These are phyloP conservation scores for Telenomus remus DNA, from an alignment of 1,140 invertebrate genomes.

Conservation along the genomic window DNA sequence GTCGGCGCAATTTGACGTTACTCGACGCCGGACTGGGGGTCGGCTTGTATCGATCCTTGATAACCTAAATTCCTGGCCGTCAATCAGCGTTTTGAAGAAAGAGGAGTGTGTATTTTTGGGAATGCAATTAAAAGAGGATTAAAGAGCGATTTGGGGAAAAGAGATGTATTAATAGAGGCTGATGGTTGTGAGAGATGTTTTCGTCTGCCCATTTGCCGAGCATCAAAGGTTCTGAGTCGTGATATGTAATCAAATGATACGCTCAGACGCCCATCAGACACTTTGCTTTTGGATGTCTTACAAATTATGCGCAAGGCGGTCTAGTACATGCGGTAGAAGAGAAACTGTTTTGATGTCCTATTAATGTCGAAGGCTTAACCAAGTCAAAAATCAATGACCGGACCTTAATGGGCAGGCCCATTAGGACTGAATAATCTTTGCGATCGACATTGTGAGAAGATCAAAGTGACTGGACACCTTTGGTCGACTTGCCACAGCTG, in stretches of 20 bases:
- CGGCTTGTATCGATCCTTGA: conserved; percentile 3
- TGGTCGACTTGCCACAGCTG: conserved; percentile 32
- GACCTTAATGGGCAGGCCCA: conserved; percentile 22
- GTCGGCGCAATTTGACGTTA: background rate
- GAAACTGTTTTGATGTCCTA: conserved; percentile 52
- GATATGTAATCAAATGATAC: conserved; percentile 49
- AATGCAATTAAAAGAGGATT: conserved; percentile 33
- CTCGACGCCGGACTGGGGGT: too few relatives aligned
- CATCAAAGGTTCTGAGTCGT: conserved; percentile 10
- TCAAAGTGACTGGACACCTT: conserved; percentile 39
- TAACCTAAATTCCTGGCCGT: conserved; percentile 20
- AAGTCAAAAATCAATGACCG: conserved; percentile 44
- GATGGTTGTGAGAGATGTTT: conserved; percentile 21
- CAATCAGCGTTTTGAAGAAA: conserved; percentile 9
- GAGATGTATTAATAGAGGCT: background rate
- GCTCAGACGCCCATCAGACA: conserved; percentile 31
- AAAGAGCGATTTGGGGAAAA: conserved; percentile 5
- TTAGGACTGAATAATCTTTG: conserved; percentile 40
- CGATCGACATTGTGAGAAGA: conserved; percentile 33
- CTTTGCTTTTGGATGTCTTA: conserved; percentile 39
- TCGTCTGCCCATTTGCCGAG: conserved; percentile 14
- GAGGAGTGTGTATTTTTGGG: conserved; percentile 3
- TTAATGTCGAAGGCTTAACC: conserved; percentile 32
- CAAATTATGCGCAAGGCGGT: conserved; percentile 39
- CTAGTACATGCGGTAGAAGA: conserved; percentile 36